Base-by-base conservation (phyloP, 2,888 invertebrate genomes). In the Megaustenia siamemsis region DNA sequence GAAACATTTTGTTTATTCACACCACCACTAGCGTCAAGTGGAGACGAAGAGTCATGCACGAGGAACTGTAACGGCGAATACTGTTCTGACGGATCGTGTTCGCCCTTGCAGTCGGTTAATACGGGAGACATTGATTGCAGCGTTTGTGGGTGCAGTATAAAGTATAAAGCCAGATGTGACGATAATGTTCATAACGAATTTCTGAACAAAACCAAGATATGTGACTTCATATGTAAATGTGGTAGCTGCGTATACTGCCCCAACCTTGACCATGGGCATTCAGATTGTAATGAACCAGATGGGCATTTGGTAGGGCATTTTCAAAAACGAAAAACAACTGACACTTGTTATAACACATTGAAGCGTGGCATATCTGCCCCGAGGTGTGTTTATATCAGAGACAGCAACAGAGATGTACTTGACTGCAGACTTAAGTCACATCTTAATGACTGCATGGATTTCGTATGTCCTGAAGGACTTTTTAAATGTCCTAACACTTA, bases 361-460 rank as follows among this genome's bases (percentile, higher is more conserved):
- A 56, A 56, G 15, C 18, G 53, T 24, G 38, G 38, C 0, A 49
- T 6, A n/a, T 81, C 71, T 69, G 49, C 81, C 0, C 69, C 81
- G 0, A 35, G 56, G 2, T 81, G 81, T 35, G 71, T 81, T 8
- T 71, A 71, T 45, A 18, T 71, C n/a, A 81, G 28, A 71, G 79
- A 79, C 32, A 12, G 79, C 1, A 68, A 79, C 45, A 38, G 38
- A 15, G 10, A 40, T 15, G 28, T 81, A 15, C 18, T 71, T 1
- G 81, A 71, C 10, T 81, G 81, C 32, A n/a, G n/a, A 3, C 56
- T 53, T 28, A 53, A 53, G 63, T 53, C 53, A 8, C 81, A 93
- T 95, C 93, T 97, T 24, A 43, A 15, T 4, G 45, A 84, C n/a
- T 86, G 86, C 40, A 71, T 75, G n/a, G 68, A 63, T 18, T 75